Conservation (phyloP, 2,113 vertebrate species). For the Morone saxatilis region DNA sequence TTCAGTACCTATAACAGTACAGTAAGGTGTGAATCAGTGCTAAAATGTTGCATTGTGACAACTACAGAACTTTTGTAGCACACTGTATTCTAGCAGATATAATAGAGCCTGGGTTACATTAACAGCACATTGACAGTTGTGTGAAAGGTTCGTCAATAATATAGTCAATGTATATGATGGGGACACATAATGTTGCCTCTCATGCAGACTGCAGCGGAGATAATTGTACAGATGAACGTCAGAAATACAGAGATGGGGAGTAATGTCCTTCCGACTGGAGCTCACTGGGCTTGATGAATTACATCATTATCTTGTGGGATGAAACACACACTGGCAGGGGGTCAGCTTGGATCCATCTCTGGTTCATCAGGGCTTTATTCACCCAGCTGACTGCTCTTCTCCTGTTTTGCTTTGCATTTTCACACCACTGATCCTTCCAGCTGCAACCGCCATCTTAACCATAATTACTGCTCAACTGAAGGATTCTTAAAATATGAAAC, state of each 20-base stretch:
- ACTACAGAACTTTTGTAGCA: background rate
- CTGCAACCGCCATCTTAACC: background rate
- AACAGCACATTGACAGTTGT: too few relatives aligned
- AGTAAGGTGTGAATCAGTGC: too few relatives aligned
- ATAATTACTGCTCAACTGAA: background rate
- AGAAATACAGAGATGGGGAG: background rate
- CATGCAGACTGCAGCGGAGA: conserved; percentile 1
- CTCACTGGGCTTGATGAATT: conserved; percentile 8
- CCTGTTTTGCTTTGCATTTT: background rate
- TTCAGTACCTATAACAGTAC: too few relatives aligned
- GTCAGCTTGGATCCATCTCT: conserved; percentile 7
- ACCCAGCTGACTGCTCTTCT: background rate
- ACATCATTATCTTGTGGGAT: conserved; percentile 11
- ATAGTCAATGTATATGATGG: background rate
- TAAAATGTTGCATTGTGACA: background rate
- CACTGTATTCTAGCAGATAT: background rate
- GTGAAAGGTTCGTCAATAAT: background rate
- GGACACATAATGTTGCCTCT: background rate
- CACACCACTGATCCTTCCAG: background rate
- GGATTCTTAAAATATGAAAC: background rate
- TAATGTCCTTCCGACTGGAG: background rate
- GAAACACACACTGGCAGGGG: conserved; percentile 7
- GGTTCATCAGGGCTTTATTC: conserved; percentile 10
- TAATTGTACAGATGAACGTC: background rate
- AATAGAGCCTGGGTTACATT: background rate